Conservation (phyloP, 2,888 invertebrate genomes). For the Acanthosoma haemorrhoidale region DNA sequence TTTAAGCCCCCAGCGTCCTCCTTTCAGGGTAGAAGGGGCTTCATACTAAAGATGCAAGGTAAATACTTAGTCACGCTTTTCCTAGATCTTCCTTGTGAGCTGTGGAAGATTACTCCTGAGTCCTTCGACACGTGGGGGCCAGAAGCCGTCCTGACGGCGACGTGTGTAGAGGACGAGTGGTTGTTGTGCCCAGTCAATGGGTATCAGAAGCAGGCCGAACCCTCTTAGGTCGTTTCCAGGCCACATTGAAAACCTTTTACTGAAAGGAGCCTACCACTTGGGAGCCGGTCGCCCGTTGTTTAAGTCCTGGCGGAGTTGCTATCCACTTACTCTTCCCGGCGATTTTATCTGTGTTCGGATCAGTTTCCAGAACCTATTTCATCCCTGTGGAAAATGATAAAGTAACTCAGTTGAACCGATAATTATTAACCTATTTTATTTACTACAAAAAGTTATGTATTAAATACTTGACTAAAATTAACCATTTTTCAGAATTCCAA, state of each 20-base stretch:
- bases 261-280: not conserved
- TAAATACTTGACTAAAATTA: too few species aligned
- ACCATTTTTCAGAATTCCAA: too few species aligned
- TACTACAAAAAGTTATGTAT: too few species aligned
- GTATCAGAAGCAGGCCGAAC: not conserved
- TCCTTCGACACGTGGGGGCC: not conserved
- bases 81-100: too few species aligned
- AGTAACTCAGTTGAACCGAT: not conserved
- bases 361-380: too few species aligned
- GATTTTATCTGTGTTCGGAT: not conserved
- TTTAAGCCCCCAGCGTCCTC: too few species aligned
- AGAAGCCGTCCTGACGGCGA: not conserved
- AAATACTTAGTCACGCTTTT: too few species aligned
- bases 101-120: too few species aligned
- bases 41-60: too few species aligned
- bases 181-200: constrained; percentile 5
- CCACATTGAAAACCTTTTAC: not conserved
- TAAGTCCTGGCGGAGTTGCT: not conserved
- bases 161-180: not conserved
- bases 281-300: not conserved
- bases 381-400: too few species aligned
- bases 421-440: too few species aligned
- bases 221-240: not conserved
- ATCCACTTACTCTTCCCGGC: not conserved
- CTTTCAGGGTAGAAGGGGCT: too few species aligned